phyloP scores from a whole-genome alignment of 1,140 invertebrate genomes.

The Monochamus saltuarius region DNA sequence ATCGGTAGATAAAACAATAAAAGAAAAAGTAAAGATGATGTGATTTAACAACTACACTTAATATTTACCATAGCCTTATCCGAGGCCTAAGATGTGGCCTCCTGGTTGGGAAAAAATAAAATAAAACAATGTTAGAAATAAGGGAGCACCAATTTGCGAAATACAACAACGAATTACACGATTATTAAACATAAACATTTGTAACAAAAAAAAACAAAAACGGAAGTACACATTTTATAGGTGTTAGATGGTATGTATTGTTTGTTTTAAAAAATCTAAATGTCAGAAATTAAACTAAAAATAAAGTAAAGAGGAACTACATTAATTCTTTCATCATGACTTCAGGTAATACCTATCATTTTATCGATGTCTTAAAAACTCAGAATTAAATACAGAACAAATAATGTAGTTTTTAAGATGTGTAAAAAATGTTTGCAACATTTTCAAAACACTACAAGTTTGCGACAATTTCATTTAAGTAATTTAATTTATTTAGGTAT shows the following conservation, averaged over 20 bases:
- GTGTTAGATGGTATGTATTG: too few relatives aligned
- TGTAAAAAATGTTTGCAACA: too few relatives aligned
- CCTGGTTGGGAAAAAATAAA: conserved; percentile 55
- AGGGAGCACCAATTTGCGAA: background rate
- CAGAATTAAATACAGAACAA: too few relatives aligned
- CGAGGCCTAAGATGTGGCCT: conserved; percentile 83
- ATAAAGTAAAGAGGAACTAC: background rate
- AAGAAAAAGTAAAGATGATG: background rate
- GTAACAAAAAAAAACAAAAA: background rate
- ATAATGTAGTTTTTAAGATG: too few relatives aligned
- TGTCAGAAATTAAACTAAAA: background rate
- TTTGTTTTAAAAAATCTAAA: too few relatives aligned
- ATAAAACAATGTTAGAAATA: conserved; percentile 21
- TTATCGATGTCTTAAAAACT: too few relatives aligned
- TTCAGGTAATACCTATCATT: too few relatives aligned
- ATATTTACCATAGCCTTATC: conserved; percentile 86
- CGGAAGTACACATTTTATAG: background rate
- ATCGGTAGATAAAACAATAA: too few relatives aligned
- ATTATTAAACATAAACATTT: conserved; percentile 8
- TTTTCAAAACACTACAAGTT: too few relatives aligned
- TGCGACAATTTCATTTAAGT: too few relatives aligned
- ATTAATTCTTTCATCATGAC: too few relatives aligned
- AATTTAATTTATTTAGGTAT: background rate
- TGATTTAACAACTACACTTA: conserved; percentile 34
- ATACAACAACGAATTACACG: background rate